These are phyloP conservation scores for Meriones unguiculatus DNA, from an alignment of 2,113 vertebrate genomes.

Conservation along the genomic window DNA sequence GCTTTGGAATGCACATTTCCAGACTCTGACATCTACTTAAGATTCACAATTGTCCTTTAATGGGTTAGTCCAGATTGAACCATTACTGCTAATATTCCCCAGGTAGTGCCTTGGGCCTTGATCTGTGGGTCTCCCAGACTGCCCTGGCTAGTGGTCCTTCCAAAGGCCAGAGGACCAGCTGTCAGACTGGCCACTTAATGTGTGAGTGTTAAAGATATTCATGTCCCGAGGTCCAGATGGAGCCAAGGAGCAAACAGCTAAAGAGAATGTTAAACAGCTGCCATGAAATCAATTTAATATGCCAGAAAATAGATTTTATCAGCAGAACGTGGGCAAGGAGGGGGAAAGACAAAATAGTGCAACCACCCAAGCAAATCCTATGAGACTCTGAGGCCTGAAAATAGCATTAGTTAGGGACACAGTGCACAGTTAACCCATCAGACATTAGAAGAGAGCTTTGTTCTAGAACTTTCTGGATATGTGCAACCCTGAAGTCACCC, in stretches of 20 bases:
- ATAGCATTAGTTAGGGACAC: not conserved
- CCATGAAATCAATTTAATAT: constrained; percentile 64
- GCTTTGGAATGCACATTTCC: constrained; percentile 39
- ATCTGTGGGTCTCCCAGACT: constrained; percentile 46
- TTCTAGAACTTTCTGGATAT: not conserved
- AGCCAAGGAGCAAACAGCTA: constrained; percentile 69
- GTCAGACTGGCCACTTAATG: constrained; percentile 56
- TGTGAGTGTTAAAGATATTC: constrained; percentile 65
- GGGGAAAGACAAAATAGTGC: not conserved
- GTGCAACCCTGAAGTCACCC: not conserved
- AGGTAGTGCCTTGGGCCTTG: not conserved
- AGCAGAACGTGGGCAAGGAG: constrained; percentile 17
- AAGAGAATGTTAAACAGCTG: constrained; percentile 42
- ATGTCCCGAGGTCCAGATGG: constrained; percentile 53
- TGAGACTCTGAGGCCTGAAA: not conserved
- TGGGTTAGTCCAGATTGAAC: constrained; percentile 51
- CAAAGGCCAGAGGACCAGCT: constrained; percentile 67
- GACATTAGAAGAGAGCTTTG: not conserved
- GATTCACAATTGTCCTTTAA: constrained; percentile 51
- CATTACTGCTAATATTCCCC: constrained; percentile 43
- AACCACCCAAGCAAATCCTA: not conserved
- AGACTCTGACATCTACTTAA: constrained; percentile 62
- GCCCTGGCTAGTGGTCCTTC: constrained; percentile 45
- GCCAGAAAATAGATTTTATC: constrained; percentile 41
- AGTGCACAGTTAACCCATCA: not conserved